A percentile compares a stretch with the other conserved stretches of the same genome.
phyloP scores from a whole-genome alignment of 2,113 vertebrate genomes.

The Ptilonorhynchus violaceus region DNA sequence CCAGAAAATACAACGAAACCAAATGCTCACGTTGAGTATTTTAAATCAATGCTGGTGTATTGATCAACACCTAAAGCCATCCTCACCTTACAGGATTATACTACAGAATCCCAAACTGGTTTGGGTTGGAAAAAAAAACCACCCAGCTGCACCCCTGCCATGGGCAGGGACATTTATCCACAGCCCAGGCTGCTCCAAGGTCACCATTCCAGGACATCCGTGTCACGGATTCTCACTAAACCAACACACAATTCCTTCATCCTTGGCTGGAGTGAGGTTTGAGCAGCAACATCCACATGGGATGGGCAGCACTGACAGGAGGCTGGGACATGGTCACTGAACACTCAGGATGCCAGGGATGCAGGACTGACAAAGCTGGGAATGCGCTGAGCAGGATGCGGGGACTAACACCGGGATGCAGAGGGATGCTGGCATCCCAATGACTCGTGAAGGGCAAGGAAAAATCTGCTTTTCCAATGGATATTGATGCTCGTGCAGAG shows the following conservation, averaged over 20 bases:
- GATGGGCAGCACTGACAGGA: not conserved
- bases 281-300: rapidly evolving
- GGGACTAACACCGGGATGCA: not conserved
- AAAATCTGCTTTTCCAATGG: not conserved
- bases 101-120: not conserved
- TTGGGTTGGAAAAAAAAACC: not conserved
- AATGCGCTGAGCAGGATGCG: rapidly evolving
- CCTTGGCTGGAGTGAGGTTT: rapidly evolving
- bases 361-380: not conserved
- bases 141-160: not conserved
- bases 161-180: not conserved
- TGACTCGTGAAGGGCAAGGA: not conserved
- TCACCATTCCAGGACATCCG: not conserved
- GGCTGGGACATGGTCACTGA: no score
- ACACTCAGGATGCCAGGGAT: not conserved
- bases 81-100: not conserved
- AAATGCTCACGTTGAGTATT: not conserved
- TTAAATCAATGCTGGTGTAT: not conserved
- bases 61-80: not conserved
- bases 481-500: not conserved
- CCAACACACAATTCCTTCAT: not conserved
- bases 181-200: not conserved
- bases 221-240: not conserved
- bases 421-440: not conserved
- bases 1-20: not conserved